Evolutionary conservation across 2,113 vertebrate genomes (phyloP).

Genomic region (Epinephelus cyanopodus): DNA sequence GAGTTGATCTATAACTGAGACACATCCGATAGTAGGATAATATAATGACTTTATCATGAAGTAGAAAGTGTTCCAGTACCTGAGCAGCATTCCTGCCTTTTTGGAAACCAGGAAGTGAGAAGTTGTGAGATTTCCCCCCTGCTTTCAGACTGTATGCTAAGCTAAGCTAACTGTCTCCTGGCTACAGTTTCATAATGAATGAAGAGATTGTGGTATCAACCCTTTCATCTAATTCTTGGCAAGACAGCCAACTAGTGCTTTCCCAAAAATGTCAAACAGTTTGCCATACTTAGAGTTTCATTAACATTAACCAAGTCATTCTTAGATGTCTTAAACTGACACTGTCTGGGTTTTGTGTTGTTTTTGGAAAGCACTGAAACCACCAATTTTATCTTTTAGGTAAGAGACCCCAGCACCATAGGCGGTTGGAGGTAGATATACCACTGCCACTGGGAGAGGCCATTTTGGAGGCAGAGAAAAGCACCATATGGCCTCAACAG

Average conservation of each 20-base stretch:
- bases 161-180: background rate
- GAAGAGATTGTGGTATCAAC: background rate
- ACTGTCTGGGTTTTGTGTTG: background rate
- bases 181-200: background rate
- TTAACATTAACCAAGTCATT: background rate
- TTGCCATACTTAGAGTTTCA: background rate
- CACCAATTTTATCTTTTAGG: background rate
- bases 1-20: too few relatives aligned
- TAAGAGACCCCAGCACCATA: constrained; percentile 8
- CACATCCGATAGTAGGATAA: too few relatives aligned
- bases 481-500: constrained; percentile 39
- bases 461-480: constrained; percentile 39
- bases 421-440: constrained; percentile 41
- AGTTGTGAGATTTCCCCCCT: background rate
- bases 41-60: too few relatives aligned
- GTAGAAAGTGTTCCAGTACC: too few relatives aligned
- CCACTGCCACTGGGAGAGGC: constrained; percentile 24
- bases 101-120: too few relatives aligned
- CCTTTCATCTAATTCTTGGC: too few relatives aligned
- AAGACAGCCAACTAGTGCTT: background rate
- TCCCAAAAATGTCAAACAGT: background rate
- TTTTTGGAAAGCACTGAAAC: background rate
- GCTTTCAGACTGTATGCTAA: background rate
- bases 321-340: background rate
- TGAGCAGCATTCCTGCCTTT: too few relatives aligned